phyloP scores from a whole-genome alignment of 2,797 vertebrate genomes.

The Trematomus bernacchii region DNA sequence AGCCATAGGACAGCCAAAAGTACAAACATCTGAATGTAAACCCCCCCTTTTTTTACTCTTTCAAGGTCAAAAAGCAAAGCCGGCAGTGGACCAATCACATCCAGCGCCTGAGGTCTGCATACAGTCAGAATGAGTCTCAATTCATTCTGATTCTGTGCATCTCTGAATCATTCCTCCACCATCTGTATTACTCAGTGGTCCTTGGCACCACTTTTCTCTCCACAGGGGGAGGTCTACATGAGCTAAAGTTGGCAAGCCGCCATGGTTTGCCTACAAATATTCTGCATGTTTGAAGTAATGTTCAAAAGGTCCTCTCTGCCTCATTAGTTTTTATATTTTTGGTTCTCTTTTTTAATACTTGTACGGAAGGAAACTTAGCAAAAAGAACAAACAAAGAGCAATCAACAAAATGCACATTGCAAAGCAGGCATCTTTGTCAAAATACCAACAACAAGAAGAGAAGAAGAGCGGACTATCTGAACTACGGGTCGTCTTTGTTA shows the following conservation, averaged over 20 bases:
- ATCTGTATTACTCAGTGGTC: conserved; percentile 41
- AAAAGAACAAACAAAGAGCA: conserved; percentile 20
- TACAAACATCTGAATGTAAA: conserved; percentile 54
- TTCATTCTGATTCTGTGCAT: conserved; percentile 37
- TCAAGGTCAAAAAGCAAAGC: conserved; percentile 27
- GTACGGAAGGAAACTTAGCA: background rate
- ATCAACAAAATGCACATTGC: conserved; percentile 31
- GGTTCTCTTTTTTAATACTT: conserved; percentile 1
- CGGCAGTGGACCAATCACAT: conserved; percentile 24
- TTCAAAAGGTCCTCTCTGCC: conserved; percentile 58
- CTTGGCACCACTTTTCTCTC: conserved; percentile 26
- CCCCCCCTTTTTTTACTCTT: conserved; percentile 2
- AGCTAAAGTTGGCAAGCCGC: conserved; percentile 53
- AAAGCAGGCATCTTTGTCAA: background rate
- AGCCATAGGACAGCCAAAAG: conserved; percentile 4
- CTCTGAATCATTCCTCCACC: conserved; percentile 41
- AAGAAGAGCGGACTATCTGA: conserved; percentile 48
- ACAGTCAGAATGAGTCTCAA: conserved; percentile 29
- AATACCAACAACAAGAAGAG: background rate
- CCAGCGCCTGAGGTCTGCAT: conserved; percentile 41
- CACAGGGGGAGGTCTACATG: conserved; percentile 41
- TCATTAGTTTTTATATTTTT: conserved; percentile 4
- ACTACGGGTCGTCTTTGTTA: conserved; percentile 3
- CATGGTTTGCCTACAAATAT: conserved; percentile 2
- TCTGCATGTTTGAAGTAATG: conserved; percentile 46